phyloP scores from a whole-genome alignment of 2,797 vertebrate species.

The Pelobates cultripes region DNA sequence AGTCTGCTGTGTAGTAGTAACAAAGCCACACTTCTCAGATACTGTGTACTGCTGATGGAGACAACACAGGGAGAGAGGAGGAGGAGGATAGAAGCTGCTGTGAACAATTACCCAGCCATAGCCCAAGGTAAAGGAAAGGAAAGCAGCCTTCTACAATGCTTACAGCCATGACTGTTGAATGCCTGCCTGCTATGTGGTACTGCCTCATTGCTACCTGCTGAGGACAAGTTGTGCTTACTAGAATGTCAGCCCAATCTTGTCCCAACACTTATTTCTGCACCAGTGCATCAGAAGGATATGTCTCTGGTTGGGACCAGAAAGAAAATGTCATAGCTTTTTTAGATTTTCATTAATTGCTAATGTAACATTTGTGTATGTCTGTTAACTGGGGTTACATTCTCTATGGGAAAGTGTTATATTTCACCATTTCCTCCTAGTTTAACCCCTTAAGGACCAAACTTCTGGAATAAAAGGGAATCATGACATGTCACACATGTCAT shows the following conservation, averaged over 20 bases:
- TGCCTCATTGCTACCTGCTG: background rate
- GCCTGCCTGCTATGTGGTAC: no score
- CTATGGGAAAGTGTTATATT: no score
- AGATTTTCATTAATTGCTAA: no score
- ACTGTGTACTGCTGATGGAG: slow-evolving; percentile 44
- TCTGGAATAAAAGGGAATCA: no score
- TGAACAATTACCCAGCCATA: slow-evolving; percentile 36
- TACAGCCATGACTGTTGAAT: background rate
- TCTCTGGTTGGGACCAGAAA: background rate
- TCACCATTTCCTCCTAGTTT: no score
- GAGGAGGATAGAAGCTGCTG: slow-evolving; percentile 44
- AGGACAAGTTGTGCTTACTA: background rate
- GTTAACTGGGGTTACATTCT: no score
- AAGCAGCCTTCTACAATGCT: slow-evolving; percentile 7
- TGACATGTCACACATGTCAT: no score
- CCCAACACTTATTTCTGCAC: background rate
- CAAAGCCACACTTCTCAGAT: slow-evolving; percentile 54
- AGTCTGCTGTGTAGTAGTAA: slow-evolving; percentile 54
- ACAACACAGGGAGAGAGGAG: slow-evolving; percentile 43
- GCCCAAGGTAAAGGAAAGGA: slow-evolving; percentile 41
- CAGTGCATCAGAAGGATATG: background rate
- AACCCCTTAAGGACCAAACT: no score
- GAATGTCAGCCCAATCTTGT: no score
- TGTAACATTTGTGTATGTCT: no score
- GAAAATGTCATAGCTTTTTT: background rate